Base-by-base conservation (phyloP, 2,113 vertebrate species). In the Strigops habroptila region DNA sequence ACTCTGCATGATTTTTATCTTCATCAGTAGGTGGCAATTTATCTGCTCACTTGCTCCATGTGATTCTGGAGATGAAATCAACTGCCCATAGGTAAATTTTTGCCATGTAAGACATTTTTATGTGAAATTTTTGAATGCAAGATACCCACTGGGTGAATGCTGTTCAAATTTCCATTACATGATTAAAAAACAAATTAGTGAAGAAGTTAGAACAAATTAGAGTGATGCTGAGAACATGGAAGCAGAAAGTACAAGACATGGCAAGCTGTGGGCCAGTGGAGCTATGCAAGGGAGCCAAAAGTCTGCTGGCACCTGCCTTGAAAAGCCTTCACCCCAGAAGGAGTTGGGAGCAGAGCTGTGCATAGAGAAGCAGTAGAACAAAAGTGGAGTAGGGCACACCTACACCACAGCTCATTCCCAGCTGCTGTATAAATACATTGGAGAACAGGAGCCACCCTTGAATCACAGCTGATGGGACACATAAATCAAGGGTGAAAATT, bases 371-470 rank as follows among this genome's bases (percentile, higher is more conserved):
- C 18, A 18, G 28, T 3, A n/a, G 24, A 24, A 33, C 9, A 21
- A 64, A 65, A 33, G 23, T 9, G 3, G 14, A 11, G 10, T 12
- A 59, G 67, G 12, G 1, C 22, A 12, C 4, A 49, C 6, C 63
- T 17, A 1, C 43, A 23, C 30, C 23, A 6, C 64, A 52, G 31
- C 51, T 33, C 62, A 1, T 35, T 48, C 65, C 77, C 57, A 18
- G 65, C 39, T 84, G 69, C 74, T n/a, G 3, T 8, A 6, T 24
- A 39, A 85, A 46, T 33, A 23, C 17, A 13, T 69, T 0, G 0
- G 52, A 27, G 37, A 44, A 16, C 37, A 11, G 71, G 60, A 78
- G 23, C 43, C 55, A 48, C 33, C 28, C 57, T 60, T 31, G 49
- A 80, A 10, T 49, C 55, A 10, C 49, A 63, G 76, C 43, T 8